These are phyloP conservation scores for Oncorhynchus gorbuscha DNA, from an alignment of 2,113 vertebrate species.

Conservation along the genomic window DNA sequence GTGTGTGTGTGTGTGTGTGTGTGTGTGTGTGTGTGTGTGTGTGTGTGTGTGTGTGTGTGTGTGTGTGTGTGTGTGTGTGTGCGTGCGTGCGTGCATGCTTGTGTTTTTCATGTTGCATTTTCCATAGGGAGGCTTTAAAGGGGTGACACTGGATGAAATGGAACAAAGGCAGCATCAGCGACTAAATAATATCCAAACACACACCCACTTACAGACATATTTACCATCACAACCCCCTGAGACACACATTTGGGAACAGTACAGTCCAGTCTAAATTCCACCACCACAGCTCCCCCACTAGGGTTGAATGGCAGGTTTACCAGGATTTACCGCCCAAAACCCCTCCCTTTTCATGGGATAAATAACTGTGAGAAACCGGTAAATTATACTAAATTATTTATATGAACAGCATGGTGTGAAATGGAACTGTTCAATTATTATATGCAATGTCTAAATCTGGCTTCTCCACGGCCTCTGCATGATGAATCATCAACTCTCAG, in stretches of 20 bases:
- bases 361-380: too few relatives aligned
- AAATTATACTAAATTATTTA: too few relatives aligned
- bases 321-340: too few relatives aligned
- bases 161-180: not conserved
- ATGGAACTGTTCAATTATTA: too few relatives aligned
- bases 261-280: slow-evolving; percentile 10
- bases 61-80: not conserved
- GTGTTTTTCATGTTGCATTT: not conserved
- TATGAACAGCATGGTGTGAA: too few relatives aligned
- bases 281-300: slow-evolving; percentile 14
- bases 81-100: too few relatives aligned
- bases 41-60: not conserved
- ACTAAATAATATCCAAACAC: not conserved
- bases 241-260: slow-evolving; percentile 26
- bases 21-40: not conserved
- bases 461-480: too few relatives aligned
- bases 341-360: too few relatives aligned
- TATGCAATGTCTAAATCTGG: too few relatives aligned
- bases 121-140: not conserved
- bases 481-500: too few relatives aligned
- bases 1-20: not conserved
- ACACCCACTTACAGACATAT: not conserved
- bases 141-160: not conserved
- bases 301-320: too few relatives aligned
- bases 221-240: not conserved